phyloP scores from a whole-genome alignment of 2,888 invertebrate species.

The Creontiades dilutus region DNA sequence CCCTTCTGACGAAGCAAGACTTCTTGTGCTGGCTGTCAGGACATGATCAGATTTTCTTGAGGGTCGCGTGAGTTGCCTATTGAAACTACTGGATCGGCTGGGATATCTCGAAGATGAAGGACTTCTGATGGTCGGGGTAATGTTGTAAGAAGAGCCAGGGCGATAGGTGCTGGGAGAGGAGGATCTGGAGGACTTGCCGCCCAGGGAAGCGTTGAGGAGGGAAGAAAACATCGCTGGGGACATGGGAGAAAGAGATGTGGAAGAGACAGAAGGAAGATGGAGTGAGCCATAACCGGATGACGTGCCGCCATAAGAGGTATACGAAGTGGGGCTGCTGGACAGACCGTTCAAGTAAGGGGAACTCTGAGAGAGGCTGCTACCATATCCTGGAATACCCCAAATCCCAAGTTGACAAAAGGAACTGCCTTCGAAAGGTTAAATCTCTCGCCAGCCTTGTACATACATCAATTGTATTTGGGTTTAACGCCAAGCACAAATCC shows the following conservation, averaged over 20 bases:
- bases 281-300: slow-evolving; percentile 85
- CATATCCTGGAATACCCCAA: slow-evolving; percentile 70
- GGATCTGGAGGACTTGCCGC: slow-evolving; percentile 65
- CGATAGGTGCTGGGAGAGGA: slow-evolving; percentile 68
- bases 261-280: slow-evolving; percentile 81
- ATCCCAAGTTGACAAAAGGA: background rate
- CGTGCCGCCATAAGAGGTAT: slow-evolving; percentile 82
- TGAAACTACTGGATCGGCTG: slow-evolving; percentile 75
- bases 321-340: slow-evolving; percentile 77
- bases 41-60: slow-evolving; percentile 73
- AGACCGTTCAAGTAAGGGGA: slow-evolving; percentile 75
- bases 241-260: slow-evolving; percentile 73
- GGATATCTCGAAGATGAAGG: slow-evolving; percentile 72
- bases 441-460: slow-evolving; percentile 1
- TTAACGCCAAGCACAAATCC: background rate
- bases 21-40: slow-evolving; percentile 75
- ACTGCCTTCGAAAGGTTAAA: background rate
- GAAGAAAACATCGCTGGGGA: slow-evolving; percentile 73
- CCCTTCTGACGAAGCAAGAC: slow-evolving; percentile 84
- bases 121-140: slow-evolving; percentile 67
- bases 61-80: slow-evolving; percentile 72
- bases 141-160: background rate
- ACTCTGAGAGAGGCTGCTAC: slow-evolving; percentile 72
- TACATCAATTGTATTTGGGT: background rate
- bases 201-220: slow-evolving; percentile 57